Base-by-base conservation (phyloP, 2,888 invertebrate species). In the Gymnocheta viridis region DNA sequence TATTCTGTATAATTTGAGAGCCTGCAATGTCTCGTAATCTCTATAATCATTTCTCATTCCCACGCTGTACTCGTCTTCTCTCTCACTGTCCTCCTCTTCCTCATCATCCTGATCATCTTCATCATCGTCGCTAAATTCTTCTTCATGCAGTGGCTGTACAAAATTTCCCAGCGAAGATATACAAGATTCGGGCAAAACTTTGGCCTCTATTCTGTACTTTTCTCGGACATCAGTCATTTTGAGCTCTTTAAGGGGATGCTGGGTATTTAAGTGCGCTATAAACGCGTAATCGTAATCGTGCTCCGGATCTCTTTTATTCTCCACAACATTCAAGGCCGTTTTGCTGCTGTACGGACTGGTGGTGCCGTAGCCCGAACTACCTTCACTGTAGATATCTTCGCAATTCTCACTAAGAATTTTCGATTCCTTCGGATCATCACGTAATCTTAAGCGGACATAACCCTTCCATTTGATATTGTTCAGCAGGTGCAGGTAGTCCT, bases 181-280 rank as follows among this genome's bases (percentile, higher is more conserved):
- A 67, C 92, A 92, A 4, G 87, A 86, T 60, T 89, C 89, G 0
- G 92, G 92, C 70, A 92, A 83, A 29, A 90, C 85, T 78, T 89
- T 89, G 0, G 86, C 82, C 69, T 88, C 82, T 29, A 90, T 80
- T 10, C 54, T 35, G 4, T 49, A 70, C 0, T 81, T 47, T 14
- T 87, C 81, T 9, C 74, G 54, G 5, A 51, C 56, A 62, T 86
- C 86, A 7, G 80, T 44, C 73, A 90, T 86, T 58, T 87, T 87
- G 17, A 92, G 81, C 51, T 90, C 88, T 17, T 87, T 85, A 22
- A 95, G 87, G 66, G 93, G 93, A 87, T 93, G 93, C 24, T 94
- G 94, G 1, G 94, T 94, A 70, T 94, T 93, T 44, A 93, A 91
- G 80, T 93, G 93, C 2, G 94, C 94, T 79, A 95, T 94, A 10